Base-by-base conservation (phyloP, 1,140 invertebrate species). In the Oncopeltus fasciatus region DNA sequence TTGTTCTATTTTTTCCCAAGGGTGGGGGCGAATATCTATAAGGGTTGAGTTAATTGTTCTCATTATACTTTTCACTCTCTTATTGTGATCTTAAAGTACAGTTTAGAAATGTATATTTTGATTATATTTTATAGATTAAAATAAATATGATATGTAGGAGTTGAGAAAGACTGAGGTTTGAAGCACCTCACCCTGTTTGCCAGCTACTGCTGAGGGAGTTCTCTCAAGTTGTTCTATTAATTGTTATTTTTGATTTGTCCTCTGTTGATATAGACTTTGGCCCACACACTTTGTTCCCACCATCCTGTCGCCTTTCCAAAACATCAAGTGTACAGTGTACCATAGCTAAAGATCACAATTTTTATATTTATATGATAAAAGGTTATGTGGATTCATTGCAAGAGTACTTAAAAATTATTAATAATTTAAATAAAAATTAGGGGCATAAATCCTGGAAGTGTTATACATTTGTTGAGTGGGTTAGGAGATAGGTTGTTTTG, bases 241-340 rank as follows among this genome's bases (percentile, higher is more conserved):
- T 38, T 38, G 31, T 38, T 38, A 38, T 8, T 38, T 38, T 8
- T 38, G 14, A 38, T 38, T 38, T n/a, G n/a, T 38, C 31, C 31
- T 38, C 5, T 8, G 14, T 8, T 5, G 31, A 8, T 8, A 5
- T 8, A 38, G 14, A 14, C 5, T 38, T 5, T 38, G 31, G 26
- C 21, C 49, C 49, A 24, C 26, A 14, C 21, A 53, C 24, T 53
- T 53, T 53, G 49, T 53, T 53, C 49, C 49, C 49, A 53, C 49
- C 49, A 24, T 53, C 26, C 49, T 26, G 24, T 53, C 21, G 49
- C 49, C 49, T 53, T 18, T 24, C 49, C 24, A 38, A 24, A 53
- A 26, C 14, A 38, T 51, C 38, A 58, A 63, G 47, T 63, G 62
- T 63, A 63, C 62, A 63, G 62, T 63, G 62, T 63, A 63, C 62